Evolutionary conservation across 2,888 invertebrate species (phyloP), one percentile per base, ranked within the genome.

Genomic region (Netelia melanura): DNA sequence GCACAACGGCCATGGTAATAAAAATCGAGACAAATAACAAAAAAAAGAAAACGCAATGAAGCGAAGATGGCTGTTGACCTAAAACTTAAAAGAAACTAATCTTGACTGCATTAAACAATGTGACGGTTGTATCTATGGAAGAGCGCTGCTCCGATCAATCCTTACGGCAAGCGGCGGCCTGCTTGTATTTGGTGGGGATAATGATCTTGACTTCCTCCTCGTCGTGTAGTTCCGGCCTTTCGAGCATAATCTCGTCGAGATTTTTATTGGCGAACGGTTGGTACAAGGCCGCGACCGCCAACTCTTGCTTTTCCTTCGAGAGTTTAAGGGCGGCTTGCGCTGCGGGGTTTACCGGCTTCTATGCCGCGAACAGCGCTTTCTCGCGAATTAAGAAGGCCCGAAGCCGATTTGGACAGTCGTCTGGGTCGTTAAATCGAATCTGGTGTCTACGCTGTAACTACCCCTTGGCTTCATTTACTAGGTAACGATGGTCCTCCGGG

Each of bases 361-460:
- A 3, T 1, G 6, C 23, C 0, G 48, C 0, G 21, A 9, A 10
- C 3, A 83, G 64, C 0, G 74, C 77, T 38, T 86, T 76, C 54
- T 86, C 85, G n/a, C 77, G 17, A 2, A 85, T 61, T 1, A 81
- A 52, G 38, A 77, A 83, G 0, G 58, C 11, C 0, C 77, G 65
- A 0, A 70, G 48, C 0, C 43, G 56, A 54, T 81, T 81, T 1
- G 76, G 61, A 43, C 52, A 64, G 9, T 81, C 76, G 10, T 8
- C n/a, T 1, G 65, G 43, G 11, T 84, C 62, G 30, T 11, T 38
- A 52, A 52, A 52, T 14, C 14, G 44, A 1, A 6, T 52, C 52
- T 30, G 48, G 0, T 5, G 0, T 23, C 23, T 68, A 2, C 52
- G 48, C 6, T 52, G 10, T 11, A 68, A n/a, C 0, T 23, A 25